Evolutionary conservation across 2,888 invertebrate genomes (phyloP).

Genomic region (Pterobdella sp.): DNA sequence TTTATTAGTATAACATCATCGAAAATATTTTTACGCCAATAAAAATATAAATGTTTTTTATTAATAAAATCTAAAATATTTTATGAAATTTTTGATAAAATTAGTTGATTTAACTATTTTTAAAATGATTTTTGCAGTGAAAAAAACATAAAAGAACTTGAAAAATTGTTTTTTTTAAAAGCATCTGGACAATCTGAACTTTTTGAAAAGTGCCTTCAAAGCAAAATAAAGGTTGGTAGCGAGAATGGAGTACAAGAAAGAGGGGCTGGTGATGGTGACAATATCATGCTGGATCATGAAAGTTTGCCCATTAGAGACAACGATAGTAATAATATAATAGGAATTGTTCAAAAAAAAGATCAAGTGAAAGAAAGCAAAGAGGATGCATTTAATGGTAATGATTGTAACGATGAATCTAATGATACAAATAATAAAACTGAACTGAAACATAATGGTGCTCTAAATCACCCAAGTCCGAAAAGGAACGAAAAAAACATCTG

Average conservation of each 20-base stretch:
- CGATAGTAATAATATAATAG: neutral
- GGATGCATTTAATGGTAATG: neutral
- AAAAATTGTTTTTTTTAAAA: neutral
- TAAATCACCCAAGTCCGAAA: too few species aligned
- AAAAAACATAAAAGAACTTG: neutral
- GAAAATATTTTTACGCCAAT: neutral
- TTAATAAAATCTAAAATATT: too few species aligned
- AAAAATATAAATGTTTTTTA: neutral
- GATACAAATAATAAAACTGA: neutral
- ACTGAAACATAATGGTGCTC: too few species aligned
- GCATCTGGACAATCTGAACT: neutral
- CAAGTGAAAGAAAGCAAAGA: neutral
- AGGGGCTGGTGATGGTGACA: neutral
- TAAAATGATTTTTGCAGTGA: neutral
- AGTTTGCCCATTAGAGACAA: neutral
- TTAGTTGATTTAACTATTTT: neutral
- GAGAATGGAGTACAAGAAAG: constrained; percentile 12
- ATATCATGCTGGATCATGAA: neutral
- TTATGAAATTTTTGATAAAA: too few species aligned
- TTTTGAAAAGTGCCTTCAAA: neutral
- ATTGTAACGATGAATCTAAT: neutral
- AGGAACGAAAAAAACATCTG: neutral
- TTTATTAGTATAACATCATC: too few species aligned
- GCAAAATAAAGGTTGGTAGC: neutral
- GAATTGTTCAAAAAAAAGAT: neutral